Percentiles rank a stretch among this genome's conserved stretches.
phyloP scores from a whole-genome alignment of 2,113 vertebrate species.

The Corydoras maculifer region DNA sequence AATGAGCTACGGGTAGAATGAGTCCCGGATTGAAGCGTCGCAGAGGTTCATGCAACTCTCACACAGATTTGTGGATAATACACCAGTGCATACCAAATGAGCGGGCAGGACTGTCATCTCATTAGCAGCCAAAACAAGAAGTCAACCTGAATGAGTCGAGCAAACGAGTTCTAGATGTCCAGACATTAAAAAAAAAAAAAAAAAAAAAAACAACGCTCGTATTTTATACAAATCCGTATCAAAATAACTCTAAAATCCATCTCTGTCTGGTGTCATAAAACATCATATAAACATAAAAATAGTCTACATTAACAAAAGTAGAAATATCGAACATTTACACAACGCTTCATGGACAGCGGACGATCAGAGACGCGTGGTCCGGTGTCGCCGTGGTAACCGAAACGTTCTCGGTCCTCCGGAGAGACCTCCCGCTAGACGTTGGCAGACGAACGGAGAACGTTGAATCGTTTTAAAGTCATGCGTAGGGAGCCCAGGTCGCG shows the following conservation, averaged over 20 bases:
- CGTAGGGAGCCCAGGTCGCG: conserved; percentile 85
- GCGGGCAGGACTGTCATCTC: neutral
- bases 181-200: conserved; percentile 49
- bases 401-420: conserved; percentile 28
- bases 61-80: neutral
- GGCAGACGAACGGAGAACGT: conserved; percentile 82
- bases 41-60: neutral
- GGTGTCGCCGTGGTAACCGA: too few relatives aligned
- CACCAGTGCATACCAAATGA: neutral
- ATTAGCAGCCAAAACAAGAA: conserved; percentile 23
- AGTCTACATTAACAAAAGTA: conserved; percentile 58
- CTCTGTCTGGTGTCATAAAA: conserved; percentile 49
- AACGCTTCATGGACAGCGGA: conserved; percentile 45
- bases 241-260: conserved; percentile 63
- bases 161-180: conserved; percentile 44
- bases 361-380: conserved; percentile 30
- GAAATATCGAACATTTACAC: conserved; percentile 55
- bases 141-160: conserved; percentile 49
- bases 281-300: conserved; percentile 50
- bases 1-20: too few relatives aligned
- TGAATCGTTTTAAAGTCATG: conserved; percentile 91
- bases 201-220: conserved; percentile 31
- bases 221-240: conserved; percentile 60
- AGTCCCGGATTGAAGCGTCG: too few relatives aligned
- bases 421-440: conserved; percentile 72